Evolutionary conservation across 2,797 vertebrate genomes (phyloP).

Genomic region (Carcharodon carcharias): DNA sequence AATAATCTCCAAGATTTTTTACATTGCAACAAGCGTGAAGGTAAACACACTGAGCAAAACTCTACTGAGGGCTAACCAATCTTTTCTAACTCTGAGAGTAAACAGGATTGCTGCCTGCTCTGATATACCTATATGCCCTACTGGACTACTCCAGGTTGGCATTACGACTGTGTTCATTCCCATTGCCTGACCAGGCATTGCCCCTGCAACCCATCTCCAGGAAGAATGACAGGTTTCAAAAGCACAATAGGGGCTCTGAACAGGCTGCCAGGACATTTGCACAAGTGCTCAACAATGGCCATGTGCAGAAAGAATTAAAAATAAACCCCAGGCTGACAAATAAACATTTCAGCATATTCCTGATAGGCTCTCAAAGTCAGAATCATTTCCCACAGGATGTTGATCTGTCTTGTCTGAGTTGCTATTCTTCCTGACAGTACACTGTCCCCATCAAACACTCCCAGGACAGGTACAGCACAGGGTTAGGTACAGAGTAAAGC

Average conservation of each 20-base stretch:
- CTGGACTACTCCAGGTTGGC: background rate
- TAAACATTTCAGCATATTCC: background rate
- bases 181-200: background rate
- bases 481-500: background rate
- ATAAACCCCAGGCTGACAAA: background rate
- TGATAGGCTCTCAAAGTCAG: background rate
- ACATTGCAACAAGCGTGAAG: background rate
- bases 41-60: background rate
- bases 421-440: background rate
- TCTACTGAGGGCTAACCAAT: background rate
- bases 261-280: background rate
- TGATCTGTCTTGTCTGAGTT: background rate
- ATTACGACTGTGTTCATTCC: background rate
- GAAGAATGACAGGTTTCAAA: background rate
- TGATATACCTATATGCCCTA: too few relatives aligned
- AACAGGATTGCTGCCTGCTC: background rate
- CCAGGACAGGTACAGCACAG: background rate
- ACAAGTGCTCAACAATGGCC: background rate
- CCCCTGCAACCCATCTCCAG: background rate
- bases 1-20: background rate
- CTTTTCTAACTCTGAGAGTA: background rate
- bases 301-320: background rate
- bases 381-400: background rate
- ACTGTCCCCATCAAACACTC: background rate
- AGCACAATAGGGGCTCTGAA: too few relatives aligned